A percentile compares a stretch with the other conserved stretches of the same genome.
Evolutionary conservation across 2,797 vertebrate genomes (phyloP).

Genomic region (Linurgus olivaceus): DNA sequence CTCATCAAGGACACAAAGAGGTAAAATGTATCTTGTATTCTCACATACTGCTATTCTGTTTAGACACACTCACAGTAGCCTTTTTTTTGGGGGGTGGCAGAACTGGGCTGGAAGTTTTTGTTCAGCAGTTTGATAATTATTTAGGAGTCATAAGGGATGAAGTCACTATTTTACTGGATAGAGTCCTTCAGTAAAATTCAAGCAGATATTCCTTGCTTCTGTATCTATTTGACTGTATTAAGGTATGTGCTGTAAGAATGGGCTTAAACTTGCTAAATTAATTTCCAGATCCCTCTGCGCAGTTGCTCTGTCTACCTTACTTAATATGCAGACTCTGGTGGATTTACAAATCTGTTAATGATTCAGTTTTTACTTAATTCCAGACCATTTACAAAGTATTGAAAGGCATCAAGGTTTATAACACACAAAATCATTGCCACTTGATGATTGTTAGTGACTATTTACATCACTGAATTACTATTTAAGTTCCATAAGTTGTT

Average conservation of each 20-base stretch:
- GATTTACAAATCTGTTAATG: neutral
- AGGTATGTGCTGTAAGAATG: neutral
- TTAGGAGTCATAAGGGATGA: neutral
- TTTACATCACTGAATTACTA: neutral
- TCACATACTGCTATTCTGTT: neutral
- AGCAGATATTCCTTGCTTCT: neutral
- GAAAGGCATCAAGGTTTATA: neutral
- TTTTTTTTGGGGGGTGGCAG: neutral
- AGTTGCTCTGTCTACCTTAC: neutral
- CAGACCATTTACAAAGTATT: neutral
- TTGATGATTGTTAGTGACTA: neutral
- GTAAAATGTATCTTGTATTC: neutral
- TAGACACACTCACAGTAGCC: neutral
- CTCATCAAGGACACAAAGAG: neutral
- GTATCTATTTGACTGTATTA: neutral
- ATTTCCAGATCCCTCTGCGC: neutral
- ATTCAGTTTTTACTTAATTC: neutral
- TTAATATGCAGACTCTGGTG: neutral
- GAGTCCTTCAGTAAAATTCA: neutral
- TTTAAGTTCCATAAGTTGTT: neutral
- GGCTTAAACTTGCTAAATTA: neutral
- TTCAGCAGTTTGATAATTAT: neutral
- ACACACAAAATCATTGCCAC: neutral
- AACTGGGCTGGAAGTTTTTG: neutral
- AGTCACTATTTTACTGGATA: neutral